Evolutionary conservation across 2,888 invertebrate species (phyloP), one percentile per base, ranked within the genome.

Genomic region (Aphodius sticticus): DNA sequence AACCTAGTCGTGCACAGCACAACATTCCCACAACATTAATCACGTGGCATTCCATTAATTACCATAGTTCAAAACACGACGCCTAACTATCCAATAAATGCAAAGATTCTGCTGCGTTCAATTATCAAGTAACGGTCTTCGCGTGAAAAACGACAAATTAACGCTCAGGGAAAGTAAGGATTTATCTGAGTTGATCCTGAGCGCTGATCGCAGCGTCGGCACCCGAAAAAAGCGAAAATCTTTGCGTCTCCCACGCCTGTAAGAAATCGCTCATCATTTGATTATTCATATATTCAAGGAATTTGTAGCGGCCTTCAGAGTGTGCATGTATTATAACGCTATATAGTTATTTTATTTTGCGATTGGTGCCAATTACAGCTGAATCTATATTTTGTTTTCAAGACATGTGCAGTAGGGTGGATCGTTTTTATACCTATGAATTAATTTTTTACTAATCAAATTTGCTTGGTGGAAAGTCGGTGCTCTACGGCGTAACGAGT

Each of bases 91-190:
- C 53, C 53, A 53, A 53, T 53, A 12, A 53, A 53, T 12, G 53
- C 53, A 12, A 12, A 12, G 53, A 53, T 53, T 53, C 53, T 53
- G 53, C 53, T 53, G 53, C 53, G 53, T 53, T 53, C 53, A 53
- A 53, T 53, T 53, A 53, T 53, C 53, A 53, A 12, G 53, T 53
- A 53, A 53, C 53, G 53, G 53, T 53, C 12, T 7, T 7, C 53
- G 53, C 53, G 53, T 53, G 53, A 53, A 53, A 53, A 53, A 53
- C 53, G 53, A 53, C 53, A 53, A 53, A 53, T 53, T 53, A 53
- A 53, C 53, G 53, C 53, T 12, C 53, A 5, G 53, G 53, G 53
- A 5, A 53, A 53, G 53, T 53, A 9, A 53, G 53, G 53, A 53
- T 53, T 53, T 53, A 53, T 53, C 53, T 53, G 3, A 53, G 53